Evolutionary conservation across 2,888 invertebrate species (phyloP).

Genomic region (Hyposoter didymator): DNA sequence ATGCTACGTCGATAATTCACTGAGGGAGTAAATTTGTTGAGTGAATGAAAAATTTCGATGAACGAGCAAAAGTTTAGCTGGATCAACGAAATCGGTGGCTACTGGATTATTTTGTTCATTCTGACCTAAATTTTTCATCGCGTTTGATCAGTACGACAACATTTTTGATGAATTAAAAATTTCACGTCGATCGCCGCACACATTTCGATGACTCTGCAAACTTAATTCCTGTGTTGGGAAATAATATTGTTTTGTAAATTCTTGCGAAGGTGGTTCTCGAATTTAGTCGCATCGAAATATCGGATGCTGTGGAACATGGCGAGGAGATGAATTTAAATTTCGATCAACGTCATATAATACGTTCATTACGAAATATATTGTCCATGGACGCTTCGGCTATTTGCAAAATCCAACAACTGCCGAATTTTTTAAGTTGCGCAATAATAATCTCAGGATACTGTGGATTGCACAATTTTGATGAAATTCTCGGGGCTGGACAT

Average conservation of each 20-base stretch:
- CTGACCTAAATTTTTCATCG: too few relatives aligned
- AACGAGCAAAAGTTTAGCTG: too few relatives aligned
- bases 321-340: neutral
- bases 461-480: neutral
- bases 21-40: too few relatives aligned
- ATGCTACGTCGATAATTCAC: neutral
- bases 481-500: neutral
- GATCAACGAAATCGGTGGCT: too few relatives aligned
- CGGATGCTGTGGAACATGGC: neutral
- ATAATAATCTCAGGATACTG: neutral
- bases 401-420: neutral
- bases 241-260: too few relatives aligned
- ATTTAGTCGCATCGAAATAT: neutral
- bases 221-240: too few relatives aligned
- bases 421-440: constrained; percentile 12
- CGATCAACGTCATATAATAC: neutral
- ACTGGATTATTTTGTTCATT: too few relatives aligned
- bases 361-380: constrained; percentile 3
- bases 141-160: too few relatives aligned
- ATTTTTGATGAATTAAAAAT: too few relatives aligned
- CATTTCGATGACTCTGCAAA: too few relatives aligned
- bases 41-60: too few relatives aligned
- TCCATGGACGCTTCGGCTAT: neutral
- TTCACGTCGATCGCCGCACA: too few relatives aligned
- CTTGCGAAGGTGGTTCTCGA: neutral